These are phyloP conservation scores for Artemisiospiza belli DNA, from an alignment of 2,113 vertebrate species.

Conservation along the genomic window DNA sequence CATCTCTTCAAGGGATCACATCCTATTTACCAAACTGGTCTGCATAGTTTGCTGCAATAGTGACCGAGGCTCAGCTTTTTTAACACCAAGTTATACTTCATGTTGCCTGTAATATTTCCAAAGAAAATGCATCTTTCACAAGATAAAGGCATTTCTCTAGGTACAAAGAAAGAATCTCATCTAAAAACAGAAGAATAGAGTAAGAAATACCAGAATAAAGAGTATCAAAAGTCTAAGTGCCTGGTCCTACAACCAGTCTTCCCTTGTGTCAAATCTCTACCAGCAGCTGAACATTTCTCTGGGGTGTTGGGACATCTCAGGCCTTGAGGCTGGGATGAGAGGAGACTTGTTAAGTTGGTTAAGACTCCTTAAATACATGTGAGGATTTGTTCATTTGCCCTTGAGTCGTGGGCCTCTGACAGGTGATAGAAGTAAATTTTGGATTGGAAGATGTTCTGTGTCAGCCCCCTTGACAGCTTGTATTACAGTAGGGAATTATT, in stretches of 20 bases:
- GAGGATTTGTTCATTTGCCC: conserved; percentile 67
- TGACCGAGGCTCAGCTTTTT: accelerated
- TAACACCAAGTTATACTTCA: background rate
- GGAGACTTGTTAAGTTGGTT: conserved; percentile 58
- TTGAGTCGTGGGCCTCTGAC: conserved; percentile 75
- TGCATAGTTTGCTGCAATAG: background rate
- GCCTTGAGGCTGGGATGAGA: background rate
- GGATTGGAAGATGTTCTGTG: conserved; percentile 66
- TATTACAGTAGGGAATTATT: conserved; percentile 69
- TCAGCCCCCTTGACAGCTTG: conserved; percentile 67
- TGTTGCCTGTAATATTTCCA: background rate
- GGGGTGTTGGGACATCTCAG: conserved; percentile 12
- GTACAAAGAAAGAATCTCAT: background rate
- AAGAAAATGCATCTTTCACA: background rate
- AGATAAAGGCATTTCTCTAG: background rate
- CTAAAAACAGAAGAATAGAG: background rate
- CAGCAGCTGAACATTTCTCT: conserved; percentile 31
- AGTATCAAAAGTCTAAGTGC: background rate
- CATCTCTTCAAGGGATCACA: background rate
- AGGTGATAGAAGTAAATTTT: conserved; percentile 76
- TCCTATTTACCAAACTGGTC: background rate
- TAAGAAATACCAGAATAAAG: background rate
- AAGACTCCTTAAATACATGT: conserved; percentile 45
- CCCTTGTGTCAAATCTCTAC: conserved; percentile 35
- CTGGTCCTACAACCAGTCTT: background rate